Evolutionary conservation across 2,113 vertebrate genomes (phyloP).

Genomic region (Myiopsitta monachus): DNA sequence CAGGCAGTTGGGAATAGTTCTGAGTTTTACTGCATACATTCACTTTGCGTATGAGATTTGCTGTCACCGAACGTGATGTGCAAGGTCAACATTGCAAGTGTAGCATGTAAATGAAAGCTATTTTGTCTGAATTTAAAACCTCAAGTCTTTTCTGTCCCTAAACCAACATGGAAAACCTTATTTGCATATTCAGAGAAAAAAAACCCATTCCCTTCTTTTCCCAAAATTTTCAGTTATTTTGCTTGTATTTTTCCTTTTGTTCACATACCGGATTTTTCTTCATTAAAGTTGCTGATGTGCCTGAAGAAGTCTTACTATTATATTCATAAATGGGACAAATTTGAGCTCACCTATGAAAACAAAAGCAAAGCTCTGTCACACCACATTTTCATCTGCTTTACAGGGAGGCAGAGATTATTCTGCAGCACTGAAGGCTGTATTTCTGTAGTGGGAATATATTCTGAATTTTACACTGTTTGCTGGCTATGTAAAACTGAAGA

Average conservation of each 20-base stretch:
- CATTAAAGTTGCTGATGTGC: background rate
- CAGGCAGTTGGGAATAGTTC: background rate
- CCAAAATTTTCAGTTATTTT: background rate
- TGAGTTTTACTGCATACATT: background rate
- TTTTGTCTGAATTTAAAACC: background rate
- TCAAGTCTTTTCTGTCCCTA: background rate
- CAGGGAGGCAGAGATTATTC: background rate
- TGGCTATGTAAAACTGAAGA: background rate
- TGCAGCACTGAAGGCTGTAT: background rate
- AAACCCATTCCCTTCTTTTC: background rate
- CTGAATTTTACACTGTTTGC: conserved; percentile 18
- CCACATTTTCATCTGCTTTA: background rate
- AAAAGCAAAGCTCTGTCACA: conserved; percentile 3
- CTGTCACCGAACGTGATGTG: background rate
- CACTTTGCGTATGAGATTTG: background rate
- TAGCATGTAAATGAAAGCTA: background rate
- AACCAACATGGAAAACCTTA: background rate
- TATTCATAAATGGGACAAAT: background rate
- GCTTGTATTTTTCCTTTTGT: background rate
- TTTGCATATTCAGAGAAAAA: background rate
- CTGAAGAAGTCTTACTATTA: background rate
- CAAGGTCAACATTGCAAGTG: background rate
- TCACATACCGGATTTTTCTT: background rate
- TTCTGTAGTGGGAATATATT: background rate
- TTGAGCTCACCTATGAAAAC: background rate